Evolutionary conservation across 2,797 vertebrate genomes (phyloP).

Genomic region (Sphenopsis melanotis): DNA sequence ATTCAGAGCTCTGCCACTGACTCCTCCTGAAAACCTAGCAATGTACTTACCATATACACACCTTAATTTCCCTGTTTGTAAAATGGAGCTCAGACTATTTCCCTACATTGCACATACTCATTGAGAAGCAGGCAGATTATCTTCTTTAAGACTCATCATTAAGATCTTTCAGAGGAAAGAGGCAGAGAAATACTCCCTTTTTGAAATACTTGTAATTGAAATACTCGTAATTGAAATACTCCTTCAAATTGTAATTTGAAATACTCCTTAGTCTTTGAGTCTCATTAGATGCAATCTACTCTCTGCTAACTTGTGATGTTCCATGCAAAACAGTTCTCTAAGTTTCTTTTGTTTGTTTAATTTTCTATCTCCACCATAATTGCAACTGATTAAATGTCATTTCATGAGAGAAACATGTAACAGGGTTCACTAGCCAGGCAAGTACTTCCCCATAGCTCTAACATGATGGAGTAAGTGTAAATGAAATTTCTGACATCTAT

Average conservation of each 20-base stretch:
- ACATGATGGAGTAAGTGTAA: not conserved
- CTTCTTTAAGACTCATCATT: not conserved
- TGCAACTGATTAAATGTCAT: not conserved
- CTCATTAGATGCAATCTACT: not conserved
- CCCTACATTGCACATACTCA: not conserved
- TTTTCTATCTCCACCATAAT: not conserved
- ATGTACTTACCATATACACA: not conserved
- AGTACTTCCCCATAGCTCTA: not conserved
- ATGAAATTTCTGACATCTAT: constrained; percentile 13
- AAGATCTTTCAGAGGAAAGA: not conserved
- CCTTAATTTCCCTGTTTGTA: not conserved
- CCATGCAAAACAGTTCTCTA: not conserved
- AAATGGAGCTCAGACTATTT: not conserved
- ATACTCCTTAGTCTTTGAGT: not conserved
- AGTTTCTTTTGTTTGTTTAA: not conserved
- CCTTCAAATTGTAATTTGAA: not conserved
- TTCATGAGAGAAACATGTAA: not conserved
- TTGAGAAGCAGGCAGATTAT: not conserved
- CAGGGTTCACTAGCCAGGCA: not conserved
- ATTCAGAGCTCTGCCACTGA: not conserved
- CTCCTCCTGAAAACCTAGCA: not conserved
- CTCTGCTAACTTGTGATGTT: not conserved
- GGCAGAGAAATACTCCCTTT: not conserved
- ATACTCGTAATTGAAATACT: not conserved
- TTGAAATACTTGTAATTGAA: not conserved